Evolutionary conservation across 2,113 vertebrate genomes (phyloP), one percentile per base, ranked within the genome.

Genomic region (Sinocyclocheilus anophthalmus): DNA sequence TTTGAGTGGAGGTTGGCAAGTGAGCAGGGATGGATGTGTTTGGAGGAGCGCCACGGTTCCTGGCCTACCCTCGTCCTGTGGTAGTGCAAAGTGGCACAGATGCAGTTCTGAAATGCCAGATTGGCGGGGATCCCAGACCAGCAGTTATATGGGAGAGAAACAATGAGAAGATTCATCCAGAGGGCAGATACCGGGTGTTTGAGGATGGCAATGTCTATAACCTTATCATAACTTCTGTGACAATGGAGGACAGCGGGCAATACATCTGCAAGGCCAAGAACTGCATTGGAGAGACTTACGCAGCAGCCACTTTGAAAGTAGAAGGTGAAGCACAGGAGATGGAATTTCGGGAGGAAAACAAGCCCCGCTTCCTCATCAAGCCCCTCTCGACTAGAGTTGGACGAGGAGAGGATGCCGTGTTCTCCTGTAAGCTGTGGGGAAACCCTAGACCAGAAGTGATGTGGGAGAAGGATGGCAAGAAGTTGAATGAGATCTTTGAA

Each of bases 211-310:
- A 97, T 20, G 91, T 97, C 88, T 98, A 98, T 93, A 96, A 97
- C 88, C 95, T 99, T 87, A 94, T 97, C 75, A 96, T 99, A 86
- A 94, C 95, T 50, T 30, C 87, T 1, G 94, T 96, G 55, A 95
- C 91, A 11, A 90, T 93, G 0, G 94, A 95, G 78, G 98, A 99
- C 89, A 96, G 97, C 0, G 98, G 98, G 0, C 95, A 98, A 90
- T 99, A 99, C 0, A 90, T 98, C 88, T 99, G 98, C 91, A 98
- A 96, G 91, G 98, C 98, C 83, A 98, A 96, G 88, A 99, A 99
- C 90, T 92, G 94, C 2, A 92, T 97, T 13, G 98, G 98, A 0
- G 98, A 99, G 94, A 98, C 97, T 12, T 99, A 98, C 0, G 98
- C 98, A 0, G 97, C 97, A 0, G 97, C 97, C 1, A 94, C 95